Percentiles rank a stretch among this genome's conserved stretches.
phyloP scores from a whole-genome alignment of 2,888 invertebrate species.

The Mythimna albipuncta region DNA sequence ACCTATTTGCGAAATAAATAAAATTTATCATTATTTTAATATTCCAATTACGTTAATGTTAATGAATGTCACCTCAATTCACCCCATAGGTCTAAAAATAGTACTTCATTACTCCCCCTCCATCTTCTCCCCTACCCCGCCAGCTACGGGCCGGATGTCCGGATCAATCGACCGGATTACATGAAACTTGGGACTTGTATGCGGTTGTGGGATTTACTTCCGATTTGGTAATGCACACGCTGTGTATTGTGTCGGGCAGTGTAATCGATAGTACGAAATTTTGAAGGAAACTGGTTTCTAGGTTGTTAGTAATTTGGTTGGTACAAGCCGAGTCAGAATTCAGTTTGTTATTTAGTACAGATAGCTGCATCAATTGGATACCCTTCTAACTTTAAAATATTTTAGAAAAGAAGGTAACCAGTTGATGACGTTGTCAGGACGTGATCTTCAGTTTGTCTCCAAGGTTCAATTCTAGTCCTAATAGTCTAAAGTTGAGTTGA shows the following conservation, averaged over 20 bases:
- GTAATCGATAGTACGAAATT: constrained; percentile 1
- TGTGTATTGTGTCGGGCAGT: neutral
- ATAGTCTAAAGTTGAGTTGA: no score
- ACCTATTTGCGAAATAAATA: no score
- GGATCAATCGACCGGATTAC: constrained; percentile 59
- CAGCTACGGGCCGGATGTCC: constrained; percentile 32
- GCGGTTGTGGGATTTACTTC: constrained; percentile 35
- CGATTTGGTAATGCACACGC: constrained; percentile 20
- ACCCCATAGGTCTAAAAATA: constrained; percentile 15
- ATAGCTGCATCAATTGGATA: no score
- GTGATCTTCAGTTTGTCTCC: neutral
- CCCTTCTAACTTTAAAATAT: no score
- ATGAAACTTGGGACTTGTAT: constrained; percentile 28
- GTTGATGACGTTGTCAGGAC: neutral
- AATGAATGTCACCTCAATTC: constrained; percentile 30
- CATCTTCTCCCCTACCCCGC: neutral
- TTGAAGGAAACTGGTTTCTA: neutral
- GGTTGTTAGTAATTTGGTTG: neutral
- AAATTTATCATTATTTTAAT: neutral
- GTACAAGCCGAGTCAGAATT: neutral
- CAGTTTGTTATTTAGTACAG: no score
- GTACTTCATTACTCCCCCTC: constrained; percentile 22
- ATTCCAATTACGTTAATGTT: constrained; percentile 8
- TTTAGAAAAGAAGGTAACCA: no score
- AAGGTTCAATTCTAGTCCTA: constrained; percentile 4